phyloP scores from a whole-genome alignment of 2,888 invertebrate genomes.

The Allacma fusca region DNA sequence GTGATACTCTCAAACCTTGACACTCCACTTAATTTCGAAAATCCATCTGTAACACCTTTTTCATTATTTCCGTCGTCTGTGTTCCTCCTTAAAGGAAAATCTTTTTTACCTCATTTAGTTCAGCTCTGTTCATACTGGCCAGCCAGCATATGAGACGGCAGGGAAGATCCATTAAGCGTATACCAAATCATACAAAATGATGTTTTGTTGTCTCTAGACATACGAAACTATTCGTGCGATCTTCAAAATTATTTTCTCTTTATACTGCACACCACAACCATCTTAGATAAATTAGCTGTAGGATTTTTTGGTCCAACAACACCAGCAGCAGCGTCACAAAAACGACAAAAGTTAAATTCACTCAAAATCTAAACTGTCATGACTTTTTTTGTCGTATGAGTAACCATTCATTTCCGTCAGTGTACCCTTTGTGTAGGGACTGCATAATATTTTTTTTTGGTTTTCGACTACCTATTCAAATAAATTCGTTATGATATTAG shows the following conservation, averaged over 20 bases:
- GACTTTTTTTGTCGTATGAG: neutral
- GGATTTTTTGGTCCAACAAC: neutral
- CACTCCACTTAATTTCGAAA: constrained; percentile 13
- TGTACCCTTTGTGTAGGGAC: neutral
- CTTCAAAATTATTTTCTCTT: constrained; percentile 20
- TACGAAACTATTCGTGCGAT: neutral
- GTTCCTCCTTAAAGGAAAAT: neutral
- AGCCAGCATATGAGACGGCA: too few species aligned
- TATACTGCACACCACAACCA: constrained; percentile 24
- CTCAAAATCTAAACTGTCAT: neutral
- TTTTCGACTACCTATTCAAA: neutral
- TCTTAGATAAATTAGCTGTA: constrained; percentile 9
- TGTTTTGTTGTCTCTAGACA: too few species aligned
- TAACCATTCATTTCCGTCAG: neutral
- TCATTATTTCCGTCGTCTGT: neutral
- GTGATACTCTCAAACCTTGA: constrained; percentile 21
- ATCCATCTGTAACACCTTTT: neutral
- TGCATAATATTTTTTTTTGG: neutral
- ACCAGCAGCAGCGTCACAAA: neutral
- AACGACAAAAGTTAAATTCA: neutral
- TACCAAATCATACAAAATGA: too few species aligned
- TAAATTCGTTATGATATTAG: neutral
- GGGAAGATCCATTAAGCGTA: too few species aligned
- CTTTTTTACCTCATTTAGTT: neutral
- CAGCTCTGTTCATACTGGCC: too few species aligned